Percentiles rank a stretch among this genome's conserved stretches.
phyloP scores from a whole-genome alignment of 2,888 invertebrate genomes.

The Unio delphinus region DNA sequence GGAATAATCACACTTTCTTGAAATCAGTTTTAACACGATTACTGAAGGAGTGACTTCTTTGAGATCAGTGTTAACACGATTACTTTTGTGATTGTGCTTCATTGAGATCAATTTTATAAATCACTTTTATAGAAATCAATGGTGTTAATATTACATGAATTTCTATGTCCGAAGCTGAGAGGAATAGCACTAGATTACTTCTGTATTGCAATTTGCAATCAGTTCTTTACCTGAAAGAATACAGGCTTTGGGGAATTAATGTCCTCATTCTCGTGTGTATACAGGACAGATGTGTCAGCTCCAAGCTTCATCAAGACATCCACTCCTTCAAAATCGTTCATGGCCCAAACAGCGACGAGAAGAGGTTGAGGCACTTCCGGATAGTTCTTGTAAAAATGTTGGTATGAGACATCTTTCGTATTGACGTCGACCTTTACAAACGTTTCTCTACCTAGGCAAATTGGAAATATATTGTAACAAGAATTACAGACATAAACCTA shows the following conservation, averaged over 20 bases:
- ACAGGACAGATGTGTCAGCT: conserved; percentile 46
- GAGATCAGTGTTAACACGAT: too few relatives aligned
- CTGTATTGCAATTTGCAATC: neutral
- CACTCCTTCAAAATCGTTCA: conserved; percentile 39
- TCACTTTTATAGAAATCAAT: neutral
- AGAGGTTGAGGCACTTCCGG: conserved; percentile 54
- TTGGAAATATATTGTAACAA: neutral
- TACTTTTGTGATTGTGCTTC: neutral
- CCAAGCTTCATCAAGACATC: conserved; percentile 45
- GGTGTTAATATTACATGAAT: neutral
- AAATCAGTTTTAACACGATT: too few relatives aligned
- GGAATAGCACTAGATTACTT: neutral
- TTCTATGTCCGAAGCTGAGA: neutral
- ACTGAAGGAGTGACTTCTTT: too few relatives aligned
- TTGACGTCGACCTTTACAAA: conserved; percentile 47
- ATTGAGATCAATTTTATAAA: neutral
- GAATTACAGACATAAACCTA: too few relatives aligned
- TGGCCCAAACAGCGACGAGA: conserved; percentile 57
- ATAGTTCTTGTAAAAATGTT: conserved; percentile 36
- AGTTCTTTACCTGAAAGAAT: conserved; percentile 59
- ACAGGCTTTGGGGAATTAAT: conserved; percentile 52
- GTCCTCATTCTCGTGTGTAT: conserved; percentile 35
- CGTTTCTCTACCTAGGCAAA: neutral
- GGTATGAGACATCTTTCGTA: conserved; percentile 55
- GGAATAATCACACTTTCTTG: too few relatives aligned